phyloP scores from a whole-genome alignment of 2,113 vertebrate species.

The Pelodiscus sinensis region DNA sequence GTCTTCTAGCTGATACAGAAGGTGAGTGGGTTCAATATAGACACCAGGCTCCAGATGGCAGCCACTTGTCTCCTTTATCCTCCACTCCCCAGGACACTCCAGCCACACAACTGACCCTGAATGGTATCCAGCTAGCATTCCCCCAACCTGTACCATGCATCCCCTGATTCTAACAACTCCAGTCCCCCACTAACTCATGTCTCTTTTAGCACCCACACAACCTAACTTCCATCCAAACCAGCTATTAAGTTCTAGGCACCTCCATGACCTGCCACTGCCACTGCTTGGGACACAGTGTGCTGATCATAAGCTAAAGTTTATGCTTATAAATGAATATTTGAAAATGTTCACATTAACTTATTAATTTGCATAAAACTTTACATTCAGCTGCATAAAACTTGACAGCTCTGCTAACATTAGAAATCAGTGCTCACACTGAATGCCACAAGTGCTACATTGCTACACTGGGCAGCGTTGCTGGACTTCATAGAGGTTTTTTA shows the following conservation, averaged over 20 bases:
- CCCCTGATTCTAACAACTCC: background rate
- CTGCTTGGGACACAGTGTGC: background rate
- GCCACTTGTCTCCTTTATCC: background rate
- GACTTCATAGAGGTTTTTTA: background rate
- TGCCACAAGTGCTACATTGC: background rate
- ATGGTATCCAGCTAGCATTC: background rate
- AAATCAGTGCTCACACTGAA: background rate
- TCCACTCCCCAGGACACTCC: background rate
- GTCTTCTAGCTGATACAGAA: background rate
- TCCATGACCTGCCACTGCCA: background rate
- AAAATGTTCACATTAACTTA: background rate
- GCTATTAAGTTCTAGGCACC: background rate
- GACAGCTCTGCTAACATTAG: fast-evolving
- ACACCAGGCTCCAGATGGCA: background rate
- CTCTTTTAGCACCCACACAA: background rate
- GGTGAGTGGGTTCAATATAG: background rate
- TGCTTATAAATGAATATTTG: background rate
- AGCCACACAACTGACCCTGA: background rate
- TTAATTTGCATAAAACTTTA: background rate
- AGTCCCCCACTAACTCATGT: background rate
- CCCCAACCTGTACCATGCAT: background rate
- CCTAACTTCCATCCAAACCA: background rate
- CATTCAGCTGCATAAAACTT: background rate
- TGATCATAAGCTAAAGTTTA: background rate
- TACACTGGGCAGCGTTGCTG: fast-evolving